Evolutionary conservation across 2,888 invertebrate genomes (phyloP).

Genomic region (Athrips mouffetella): DNA sequence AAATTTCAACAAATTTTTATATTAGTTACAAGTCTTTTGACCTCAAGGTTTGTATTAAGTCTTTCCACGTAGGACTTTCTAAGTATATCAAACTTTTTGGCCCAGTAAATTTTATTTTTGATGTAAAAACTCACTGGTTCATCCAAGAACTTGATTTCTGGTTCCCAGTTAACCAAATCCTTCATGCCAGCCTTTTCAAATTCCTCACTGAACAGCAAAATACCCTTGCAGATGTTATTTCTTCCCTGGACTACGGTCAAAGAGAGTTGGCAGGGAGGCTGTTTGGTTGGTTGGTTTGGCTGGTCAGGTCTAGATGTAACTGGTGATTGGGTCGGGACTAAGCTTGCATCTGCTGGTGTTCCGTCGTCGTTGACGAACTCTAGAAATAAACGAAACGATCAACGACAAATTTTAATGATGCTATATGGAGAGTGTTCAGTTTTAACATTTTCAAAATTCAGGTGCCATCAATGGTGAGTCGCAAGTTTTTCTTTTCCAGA

Average conservation of each 20-base stretch:
- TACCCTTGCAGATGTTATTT: slow-evolving; percentile 64
- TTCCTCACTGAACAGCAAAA: slow-evolving; percentile 80
- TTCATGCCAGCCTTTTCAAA: slow-evolving; percentile 59
- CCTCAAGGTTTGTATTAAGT: no score
- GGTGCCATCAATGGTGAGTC: no score
- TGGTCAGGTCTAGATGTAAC: background rate
- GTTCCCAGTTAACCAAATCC: slow-evolving; percentile 64
- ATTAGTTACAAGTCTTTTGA: no score
- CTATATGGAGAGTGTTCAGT: no score
- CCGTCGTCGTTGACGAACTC: slow-evolving; percentile 59
- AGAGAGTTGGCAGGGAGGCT: slow-evolving; percentile 39
- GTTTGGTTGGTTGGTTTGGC: slow-evolving; percentile 18
- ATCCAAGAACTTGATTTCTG: slow-evolving; percentile 75
- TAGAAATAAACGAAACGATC: slow-evolving; percentile 31
- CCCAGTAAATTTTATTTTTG: background rate
- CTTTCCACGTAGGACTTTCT: no score
- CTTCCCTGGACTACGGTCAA: slow-evolving; percentile 44
- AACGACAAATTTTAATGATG: no score
- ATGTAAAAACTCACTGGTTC: slow-evolving; percentile 75
- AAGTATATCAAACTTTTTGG: no score
- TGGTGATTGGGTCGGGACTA: slow-evolving; percentile 1
- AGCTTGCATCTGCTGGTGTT: slow-evolving; percentile 33
- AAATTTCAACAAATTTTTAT: no score
- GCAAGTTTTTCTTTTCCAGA: no score
- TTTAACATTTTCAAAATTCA: no score